phyloP scores from a whole-genome alignment of 2,797 vertebrate species.

The Tapirus indicus region DNA sequence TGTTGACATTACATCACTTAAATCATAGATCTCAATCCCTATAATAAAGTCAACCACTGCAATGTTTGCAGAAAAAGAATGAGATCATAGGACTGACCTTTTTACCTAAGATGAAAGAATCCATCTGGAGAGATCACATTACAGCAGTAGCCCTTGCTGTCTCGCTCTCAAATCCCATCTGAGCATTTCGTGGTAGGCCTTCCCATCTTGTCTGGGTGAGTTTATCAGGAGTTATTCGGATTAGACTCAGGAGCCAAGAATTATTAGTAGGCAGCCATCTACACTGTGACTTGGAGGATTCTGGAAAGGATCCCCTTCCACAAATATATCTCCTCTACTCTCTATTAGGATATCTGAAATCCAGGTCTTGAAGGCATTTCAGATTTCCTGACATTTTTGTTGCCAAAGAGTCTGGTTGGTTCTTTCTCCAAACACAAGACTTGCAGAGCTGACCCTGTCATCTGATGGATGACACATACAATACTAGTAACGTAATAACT shows the following conservation, averaged over 20 bases:
- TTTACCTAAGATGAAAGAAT: not conserved
- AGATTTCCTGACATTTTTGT: not conserved
- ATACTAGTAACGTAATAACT: not conserved
- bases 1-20: not conserved
- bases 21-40: not conserved
- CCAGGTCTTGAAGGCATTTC: not conserved
- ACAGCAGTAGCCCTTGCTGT: not conserved
- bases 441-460: not conserved
- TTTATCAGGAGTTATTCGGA: not conserved
- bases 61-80: slow-evolving; percentile 24
- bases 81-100: slow-evolving; percentile 22
- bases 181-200: not conserved
- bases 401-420: not conserved
- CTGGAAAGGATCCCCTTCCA: not conserved
- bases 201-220: not conserved
- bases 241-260: not conserved
- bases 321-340: not conserved
- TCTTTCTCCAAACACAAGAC: not conserved
- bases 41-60: slow-evolving; percentile 6
- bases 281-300: not conserved
- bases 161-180: not conserved
- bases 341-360: not conserved
- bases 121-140: not conserved
- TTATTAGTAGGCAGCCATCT: not conserved
- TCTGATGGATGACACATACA: too few relatives aligned